These are phyloP conservation scores for Lytechinus pictus DNA, from an alignment of 35 echinoderm and acorn worm genomes.

Conservation along the genomic window DNA sequence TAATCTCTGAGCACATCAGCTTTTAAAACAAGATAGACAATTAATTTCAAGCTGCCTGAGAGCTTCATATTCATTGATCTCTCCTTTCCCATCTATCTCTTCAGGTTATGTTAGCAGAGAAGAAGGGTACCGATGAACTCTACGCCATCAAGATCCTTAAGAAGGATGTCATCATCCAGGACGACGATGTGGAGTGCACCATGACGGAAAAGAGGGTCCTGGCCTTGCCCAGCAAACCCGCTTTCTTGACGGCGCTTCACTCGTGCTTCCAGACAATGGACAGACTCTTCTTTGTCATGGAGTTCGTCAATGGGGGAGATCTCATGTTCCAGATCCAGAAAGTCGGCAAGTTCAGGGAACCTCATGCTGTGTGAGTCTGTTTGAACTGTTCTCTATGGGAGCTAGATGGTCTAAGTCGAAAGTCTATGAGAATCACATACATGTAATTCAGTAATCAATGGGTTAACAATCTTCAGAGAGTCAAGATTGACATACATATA, in stretches of 20 bases:
- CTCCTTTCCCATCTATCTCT: not conserved
- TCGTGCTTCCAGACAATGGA: conserved; percentile 99
- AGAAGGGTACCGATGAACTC: conserved; percentile 89
- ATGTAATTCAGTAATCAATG: no score
- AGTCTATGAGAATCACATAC: no score
- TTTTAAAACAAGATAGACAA: no score
- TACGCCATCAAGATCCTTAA: conserved; percentile 98
- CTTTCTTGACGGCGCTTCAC: conserved; percentile 92
- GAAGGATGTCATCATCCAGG: conserved; percentile 97
- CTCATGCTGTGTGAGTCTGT: conserved; percentile 95
- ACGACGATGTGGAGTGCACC: conserved; percentile 98
- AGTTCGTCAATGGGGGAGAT: conserved; percentile 98
- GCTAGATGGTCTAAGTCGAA: no score
- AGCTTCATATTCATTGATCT: not conserved
- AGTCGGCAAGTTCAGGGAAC: conserved; percentile 99
- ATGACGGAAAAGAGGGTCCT: conserved; percentile 98
- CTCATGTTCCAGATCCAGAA: conserved; percentile 99
- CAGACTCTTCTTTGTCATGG: conserved; percentile 98
- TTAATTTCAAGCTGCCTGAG: not conserved
- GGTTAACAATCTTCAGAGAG: no score
- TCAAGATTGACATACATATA: no score
- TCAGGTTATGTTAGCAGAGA: conserved; percentile 99
- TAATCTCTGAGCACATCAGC: no score
- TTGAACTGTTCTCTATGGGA: no score
- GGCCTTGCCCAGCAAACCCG: conserved; percentile 86